Percentiles rank a stretch among this genome's conserved stretches.
These are phyloP conservation scores for Calyptommatus sinebrachiatus DNA, from an alignment of 2,113 vertebrate species.

Conservation along the genomic window DNA sequence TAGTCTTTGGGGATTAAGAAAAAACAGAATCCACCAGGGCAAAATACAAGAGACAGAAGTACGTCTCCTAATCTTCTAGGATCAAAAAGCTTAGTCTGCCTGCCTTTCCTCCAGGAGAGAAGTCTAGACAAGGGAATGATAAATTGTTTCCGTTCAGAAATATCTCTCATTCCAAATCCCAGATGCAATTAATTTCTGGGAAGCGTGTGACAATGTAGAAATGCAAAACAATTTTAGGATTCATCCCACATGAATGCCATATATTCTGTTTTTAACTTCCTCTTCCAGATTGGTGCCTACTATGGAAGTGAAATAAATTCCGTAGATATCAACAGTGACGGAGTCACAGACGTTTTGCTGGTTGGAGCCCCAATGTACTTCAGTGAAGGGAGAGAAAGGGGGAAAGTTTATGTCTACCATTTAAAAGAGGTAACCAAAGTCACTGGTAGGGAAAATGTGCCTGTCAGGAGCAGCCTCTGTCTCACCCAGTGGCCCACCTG, in stretches of 20 bases:
- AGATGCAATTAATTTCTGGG: rapidly evolving
- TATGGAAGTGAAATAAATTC: constrained; percentile 92
- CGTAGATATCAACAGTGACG: constrained; percentile 82
- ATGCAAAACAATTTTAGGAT: rapidly evolving
- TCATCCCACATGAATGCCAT: not conserved
- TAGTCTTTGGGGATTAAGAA: not conserved
- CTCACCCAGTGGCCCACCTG: no score
- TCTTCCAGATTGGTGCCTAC: constrained; percentile 91
- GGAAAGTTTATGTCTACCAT: constrained; percentile 87
- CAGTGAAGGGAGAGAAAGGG: constrained; percentile 87
- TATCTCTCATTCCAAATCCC: not conserved
- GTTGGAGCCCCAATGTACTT: constrained; percentile 97
- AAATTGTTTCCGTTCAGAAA: constrained; percentile 6
- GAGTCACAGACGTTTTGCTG: constrained; percentile 84
- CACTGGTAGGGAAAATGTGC: no score
- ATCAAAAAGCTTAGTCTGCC: not conserved
- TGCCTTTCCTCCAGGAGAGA: not conserved
- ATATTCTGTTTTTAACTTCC: rapidly evolving
- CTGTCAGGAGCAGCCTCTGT: no score
- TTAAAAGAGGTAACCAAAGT: constrained; percentile 71
- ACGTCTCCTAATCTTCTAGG: constrained; percentile 1
- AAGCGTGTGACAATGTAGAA: rapidly evolving
- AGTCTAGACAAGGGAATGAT: constrained; percentile 20
- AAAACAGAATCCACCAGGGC: not conserved
- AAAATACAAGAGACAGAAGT: not conserved